Evolutionary conservation across 2,113 vertebrate genomes (phyloP).

Genomic region (Tachycineta bicolor): DNA sequence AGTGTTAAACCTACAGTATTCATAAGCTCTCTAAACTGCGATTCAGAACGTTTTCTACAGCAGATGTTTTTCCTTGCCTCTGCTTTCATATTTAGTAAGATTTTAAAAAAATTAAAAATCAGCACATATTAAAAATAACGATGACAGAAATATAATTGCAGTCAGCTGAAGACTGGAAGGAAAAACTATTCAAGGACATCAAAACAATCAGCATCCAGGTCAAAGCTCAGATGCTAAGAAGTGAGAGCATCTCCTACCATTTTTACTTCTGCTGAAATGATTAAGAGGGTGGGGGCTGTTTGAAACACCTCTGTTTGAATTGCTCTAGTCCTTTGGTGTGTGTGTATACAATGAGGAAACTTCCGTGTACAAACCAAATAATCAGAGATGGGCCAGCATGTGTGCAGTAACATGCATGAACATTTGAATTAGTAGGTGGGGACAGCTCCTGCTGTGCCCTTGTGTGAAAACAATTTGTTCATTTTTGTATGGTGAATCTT

Average conservation of each 20-base stretch:
- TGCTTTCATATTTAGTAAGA: slow-evolving; percentile 35
- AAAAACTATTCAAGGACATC: not conserved
- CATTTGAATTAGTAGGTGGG: not conserved
- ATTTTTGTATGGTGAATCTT: not conserved
- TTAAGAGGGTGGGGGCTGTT: not conserved
- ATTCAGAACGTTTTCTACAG: slow-evolving; percentile 20
- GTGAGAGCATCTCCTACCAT: not conserved
- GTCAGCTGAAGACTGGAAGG: slow-evolving; percentile 11
- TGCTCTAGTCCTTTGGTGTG: not conserved
- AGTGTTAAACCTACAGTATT: slow-evolving; percentile 36
- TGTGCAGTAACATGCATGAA: not conserved
- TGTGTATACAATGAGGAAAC: not conserved
- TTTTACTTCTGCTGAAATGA: not conserved
- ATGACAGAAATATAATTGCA: slow-evolving; percentile 30
- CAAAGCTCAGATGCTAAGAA: not conserved
- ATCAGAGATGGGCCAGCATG: not conserved
- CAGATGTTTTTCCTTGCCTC: slow-evolving; percentile 50
- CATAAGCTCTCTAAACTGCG: not conserved
- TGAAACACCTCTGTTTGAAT: not conserved
- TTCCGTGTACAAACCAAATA: not conserved
- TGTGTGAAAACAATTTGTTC: not conserved
- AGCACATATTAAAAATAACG: slow-evolving; percentile 24
- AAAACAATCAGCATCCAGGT: not conserved
- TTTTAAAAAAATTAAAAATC: not conserved
- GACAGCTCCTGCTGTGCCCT: not conserved